These are phyloP conservation scores for Chironomus riparius DNA, from an alignment of 2,888 invertebrate species.

Conservation along the genomic window DNA sequence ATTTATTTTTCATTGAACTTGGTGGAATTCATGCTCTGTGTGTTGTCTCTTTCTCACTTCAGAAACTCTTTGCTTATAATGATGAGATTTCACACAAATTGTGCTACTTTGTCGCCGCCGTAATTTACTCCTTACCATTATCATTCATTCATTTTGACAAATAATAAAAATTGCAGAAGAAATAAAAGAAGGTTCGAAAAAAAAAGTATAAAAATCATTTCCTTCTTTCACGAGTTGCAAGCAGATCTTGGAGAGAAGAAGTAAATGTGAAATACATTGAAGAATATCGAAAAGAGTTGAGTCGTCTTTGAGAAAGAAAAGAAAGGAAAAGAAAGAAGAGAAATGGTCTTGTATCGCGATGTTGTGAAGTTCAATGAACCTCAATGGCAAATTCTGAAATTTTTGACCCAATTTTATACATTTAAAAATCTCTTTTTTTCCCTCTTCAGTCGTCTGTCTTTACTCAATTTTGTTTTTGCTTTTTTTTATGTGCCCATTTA, in stretches of 20 bases:
- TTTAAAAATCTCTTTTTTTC: slow-evolving; percentile 18
- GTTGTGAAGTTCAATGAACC: slow-evolving; percentile 4
- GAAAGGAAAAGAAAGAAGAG: not conserved
- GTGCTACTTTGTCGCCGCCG: too few relatives aligned
- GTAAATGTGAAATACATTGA: not conserved
- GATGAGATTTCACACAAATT: too few relatives aligned
- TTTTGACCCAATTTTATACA: slow-evolving; percentile 27
- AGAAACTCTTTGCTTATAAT: too few relatives aligned
- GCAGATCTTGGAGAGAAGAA: not conserved
- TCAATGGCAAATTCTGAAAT: slow-evolving; percentile 25
- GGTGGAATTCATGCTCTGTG: too few relatives aligned
- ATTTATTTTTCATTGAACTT: not conserved
- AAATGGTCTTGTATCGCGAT: slow-evolving; percentile 10
- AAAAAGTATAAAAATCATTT: not conserved
- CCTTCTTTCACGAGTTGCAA: not conserved
- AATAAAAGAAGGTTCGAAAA: not conserved
- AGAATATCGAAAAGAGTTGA: not conserved
- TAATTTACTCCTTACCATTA: too few relatives aligned
- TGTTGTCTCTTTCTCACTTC: too few relatives aligned
- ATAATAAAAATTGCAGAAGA: not conserved
- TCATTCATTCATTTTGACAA: too few relatives aligned
- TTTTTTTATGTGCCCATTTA: not conserved
- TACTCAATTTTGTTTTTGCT: not conserved
- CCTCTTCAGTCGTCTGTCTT: slow-evolving; percentile 20
- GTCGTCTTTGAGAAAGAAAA: not conserved